These are phyloP conservation scores for Nebria salina DNA, from an alignment of 2,888 invertebrate genomes.

Conservation along the genomic window DNA sequence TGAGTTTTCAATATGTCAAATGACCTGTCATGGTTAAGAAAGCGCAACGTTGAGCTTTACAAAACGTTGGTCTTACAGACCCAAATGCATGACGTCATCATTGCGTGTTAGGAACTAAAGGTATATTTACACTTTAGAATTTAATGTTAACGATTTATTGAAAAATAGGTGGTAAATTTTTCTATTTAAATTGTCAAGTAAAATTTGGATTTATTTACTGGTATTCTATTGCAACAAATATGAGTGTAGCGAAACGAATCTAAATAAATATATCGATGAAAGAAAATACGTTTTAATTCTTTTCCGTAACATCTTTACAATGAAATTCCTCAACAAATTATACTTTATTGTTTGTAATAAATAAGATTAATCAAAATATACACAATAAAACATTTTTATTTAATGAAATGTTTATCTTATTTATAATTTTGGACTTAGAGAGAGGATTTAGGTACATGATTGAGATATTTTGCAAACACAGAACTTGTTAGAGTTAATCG, in stretches of 20 bases:
- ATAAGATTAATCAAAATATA: background rate
- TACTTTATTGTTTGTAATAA: background rate
- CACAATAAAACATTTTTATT: slow-evolving; percentile 43
- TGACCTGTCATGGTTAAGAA: background rate
- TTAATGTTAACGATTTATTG: background rate
- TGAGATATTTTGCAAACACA: slow-evolving; percentile 13
- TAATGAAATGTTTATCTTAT: slow-evolving; percentile 37
- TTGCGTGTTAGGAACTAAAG: background rate
- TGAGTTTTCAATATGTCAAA: background rate
- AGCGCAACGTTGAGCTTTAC: background rate
- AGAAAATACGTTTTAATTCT: background rate
- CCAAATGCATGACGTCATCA: background rate
- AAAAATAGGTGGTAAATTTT: background rate
- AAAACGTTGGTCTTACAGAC: background rate
- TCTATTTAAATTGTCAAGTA: too few relatives aligned
- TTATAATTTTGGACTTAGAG: slow-evolving; percentile 22
- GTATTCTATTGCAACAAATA: too few relatives aligned
- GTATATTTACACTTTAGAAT: background rate
- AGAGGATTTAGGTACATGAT: slow-evolving; percentile 27
- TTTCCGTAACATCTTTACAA: background rate
- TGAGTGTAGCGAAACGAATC: too few relatives aligned
- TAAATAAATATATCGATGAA: too few relatives aligned
- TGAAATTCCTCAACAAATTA: background rate
- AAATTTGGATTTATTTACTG: too few relatives aligned
- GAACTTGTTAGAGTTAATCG: slow-evolving; percentile 6